phyloP scores from a whole-genome alignment of 2,888 invertebrate species.

The Smittia aterrima region DNA sequence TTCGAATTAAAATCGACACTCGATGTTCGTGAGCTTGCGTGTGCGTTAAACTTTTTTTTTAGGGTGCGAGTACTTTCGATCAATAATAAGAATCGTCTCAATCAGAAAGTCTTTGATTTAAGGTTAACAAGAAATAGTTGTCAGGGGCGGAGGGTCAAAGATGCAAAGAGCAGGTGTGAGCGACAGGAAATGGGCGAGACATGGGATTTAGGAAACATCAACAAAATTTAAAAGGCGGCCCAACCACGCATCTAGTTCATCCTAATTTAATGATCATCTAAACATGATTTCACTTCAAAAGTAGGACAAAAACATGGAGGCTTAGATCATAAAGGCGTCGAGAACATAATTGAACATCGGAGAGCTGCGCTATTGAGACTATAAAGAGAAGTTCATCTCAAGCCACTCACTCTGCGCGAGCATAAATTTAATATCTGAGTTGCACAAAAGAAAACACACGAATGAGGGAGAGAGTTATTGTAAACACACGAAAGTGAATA shows the following conservation, averaged over 20 bases:
- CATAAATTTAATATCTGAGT: neutral
- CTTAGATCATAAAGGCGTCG: constrained; percentile 17
- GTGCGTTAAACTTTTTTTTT: neutral
- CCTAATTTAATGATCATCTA: constrained; percentile 8
- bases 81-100: no score
- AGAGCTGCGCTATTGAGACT: neutral
- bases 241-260: no score
- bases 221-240: no score
- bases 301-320: neutral
- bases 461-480: neutral
- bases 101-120: no score
- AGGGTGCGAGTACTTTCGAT: no score
- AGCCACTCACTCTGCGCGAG: constrained; percentile 4
- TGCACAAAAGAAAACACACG: neutral
- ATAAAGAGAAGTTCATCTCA: constrained; percentile 2
- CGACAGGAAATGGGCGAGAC: no score
- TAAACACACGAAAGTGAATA: constrained; percentile 28
- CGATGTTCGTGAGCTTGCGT: neutral
- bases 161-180: no score
- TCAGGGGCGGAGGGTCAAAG: no score
- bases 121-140: no score
- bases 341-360: constrained; percentile 24
- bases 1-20: neutral
- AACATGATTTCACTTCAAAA: constrained; percentile 27
- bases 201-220: no score